phyloP scores from a whole-genome alignment of 2,113 vertebrate genomes.

The Tenebrosternarchus preto region DNA sequence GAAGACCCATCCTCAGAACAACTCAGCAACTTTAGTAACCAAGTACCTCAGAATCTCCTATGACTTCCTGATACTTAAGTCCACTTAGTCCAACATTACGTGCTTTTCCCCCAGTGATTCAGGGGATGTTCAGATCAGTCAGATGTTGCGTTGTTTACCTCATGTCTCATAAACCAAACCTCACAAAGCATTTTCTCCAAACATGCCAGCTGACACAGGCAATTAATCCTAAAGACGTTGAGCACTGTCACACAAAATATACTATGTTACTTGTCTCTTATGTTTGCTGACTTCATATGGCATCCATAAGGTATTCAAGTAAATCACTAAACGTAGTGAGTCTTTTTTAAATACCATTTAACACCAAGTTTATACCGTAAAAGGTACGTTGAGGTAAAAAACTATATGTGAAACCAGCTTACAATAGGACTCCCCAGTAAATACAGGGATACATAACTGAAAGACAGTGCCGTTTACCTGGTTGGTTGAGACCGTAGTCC shows the following conservation, averaged over 20 bases:
- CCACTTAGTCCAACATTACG: background rate
- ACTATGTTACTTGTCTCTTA: background rate
- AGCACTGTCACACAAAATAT: background rate
- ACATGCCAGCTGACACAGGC: constrained; percentile 34
- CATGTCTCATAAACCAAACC: background rate
- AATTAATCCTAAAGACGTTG: constrained; percentile 21
- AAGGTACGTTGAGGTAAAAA: background rate
- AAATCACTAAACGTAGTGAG: background rate
- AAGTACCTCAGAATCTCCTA: background rate
- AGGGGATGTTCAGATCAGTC: constrained; percentile 35
- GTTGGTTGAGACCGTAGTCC: constrained; percentile 60
- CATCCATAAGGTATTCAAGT: background rate
- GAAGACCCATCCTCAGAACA: background rate
- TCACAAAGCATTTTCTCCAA: constrained; percentile 42
- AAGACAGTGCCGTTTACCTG: constrained; percentile 62
- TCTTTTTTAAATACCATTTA: background rate
- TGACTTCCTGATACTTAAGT: background rate
- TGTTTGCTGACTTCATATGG: background rate
- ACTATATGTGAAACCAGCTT: background rate
- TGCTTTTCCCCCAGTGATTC: background rate
- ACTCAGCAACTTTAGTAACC: background rate
- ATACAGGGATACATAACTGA: constrained; percentile 26
- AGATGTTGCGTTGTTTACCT: constrained; percentile 27
- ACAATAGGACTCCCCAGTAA: background rate
- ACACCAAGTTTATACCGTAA: background rate